Conservation (phyloP, 1,140 invertebrate genomes). For the Cyphomyrmex costatus region DNA sequence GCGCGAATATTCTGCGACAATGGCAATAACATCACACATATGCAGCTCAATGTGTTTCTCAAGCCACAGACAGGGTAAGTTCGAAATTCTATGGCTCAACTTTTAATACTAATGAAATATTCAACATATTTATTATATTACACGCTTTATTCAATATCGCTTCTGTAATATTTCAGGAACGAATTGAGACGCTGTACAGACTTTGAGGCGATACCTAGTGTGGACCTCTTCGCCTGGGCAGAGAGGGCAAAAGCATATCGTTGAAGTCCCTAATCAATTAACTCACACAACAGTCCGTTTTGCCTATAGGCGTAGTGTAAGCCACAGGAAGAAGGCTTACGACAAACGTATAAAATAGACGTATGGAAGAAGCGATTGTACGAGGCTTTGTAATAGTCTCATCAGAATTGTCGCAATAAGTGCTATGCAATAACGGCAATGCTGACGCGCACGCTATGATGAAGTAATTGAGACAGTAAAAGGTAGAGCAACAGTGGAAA, state of each 20-base stretch:
- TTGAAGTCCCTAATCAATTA: slow-evolving; percentile 81
- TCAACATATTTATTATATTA: background rate
- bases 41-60: slow-evolving; percentile 89
- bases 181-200: slow-evolving; percentile 80
- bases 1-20: slow-evolving; percentile 93
- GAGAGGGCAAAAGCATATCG: slow-evolving; percentile 85
- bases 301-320: slow-evolving; percentile 57
- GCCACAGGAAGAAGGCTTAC: slow-evolving; percentile 8
- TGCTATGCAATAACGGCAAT: background rate
- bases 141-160: background rate
- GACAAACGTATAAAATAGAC: background rate
- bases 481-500: slow-evolving; percentile 21
- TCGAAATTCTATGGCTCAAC: slow-evolving; percentile 66
- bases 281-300: slow-evolving; percentile 80
- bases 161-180: slow-evolving; percentile 75
- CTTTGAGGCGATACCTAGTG: slow-evolving; percentile 83
- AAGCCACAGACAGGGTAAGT: slow-evolving; percentile 83
- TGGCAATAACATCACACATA: slow-evolving; percentile 88
- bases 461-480: background rate
- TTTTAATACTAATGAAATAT: background rate
- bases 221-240: slow-evolving; percentile 84
- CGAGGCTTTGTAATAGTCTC: slow-evolving; percentile 15
- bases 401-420: slow-evolving; percentile 22
- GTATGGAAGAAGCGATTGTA: slow-evolving; percentile 20
- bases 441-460: background rate